A percentile compares a stretch with the other conserved stretches of the same genome.
Evolutionary conservation across 2,113 vertebrate genomes (phyloP).

Genomic region (Actenoides lindsayi): DNA sequence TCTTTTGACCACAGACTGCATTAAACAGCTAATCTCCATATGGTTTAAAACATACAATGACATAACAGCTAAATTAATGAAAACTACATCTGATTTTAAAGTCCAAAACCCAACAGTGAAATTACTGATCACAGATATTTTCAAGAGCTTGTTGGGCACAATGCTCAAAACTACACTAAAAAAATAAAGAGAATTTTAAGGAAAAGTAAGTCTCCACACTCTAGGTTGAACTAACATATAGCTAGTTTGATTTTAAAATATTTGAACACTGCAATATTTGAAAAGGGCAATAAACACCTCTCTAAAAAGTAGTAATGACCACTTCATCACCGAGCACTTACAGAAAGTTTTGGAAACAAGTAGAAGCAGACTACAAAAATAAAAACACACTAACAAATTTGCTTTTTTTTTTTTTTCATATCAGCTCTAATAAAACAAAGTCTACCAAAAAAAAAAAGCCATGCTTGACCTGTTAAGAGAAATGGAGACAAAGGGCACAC

Average conservation of each 20-base stretch:
- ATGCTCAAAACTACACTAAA: neutral
- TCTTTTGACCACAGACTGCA: neutral
- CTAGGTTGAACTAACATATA: neutral
- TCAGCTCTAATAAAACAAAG: neutral
- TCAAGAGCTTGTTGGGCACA: neutral
- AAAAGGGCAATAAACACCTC: neutral
- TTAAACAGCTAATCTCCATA: neutral
- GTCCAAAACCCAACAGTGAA: neutral
- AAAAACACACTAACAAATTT: neutral
- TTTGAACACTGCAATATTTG: neutral
- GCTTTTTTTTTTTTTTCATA: neutral
- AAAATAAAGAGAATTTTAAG: neutral
- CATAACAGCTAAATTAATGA: neutral
- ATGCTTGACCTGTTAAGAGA: neutral
- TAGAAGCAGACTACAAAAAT: neutral
- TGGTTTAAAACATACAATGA: neutral
- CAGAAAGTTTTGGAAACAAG: neutral
- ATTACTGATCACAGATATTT: neutral
- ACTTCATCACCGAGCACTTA: neutral
- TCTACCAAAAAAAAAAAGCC: neutral
- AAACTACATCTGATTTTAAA: neutral
- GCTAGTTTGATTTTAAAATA: neutral
- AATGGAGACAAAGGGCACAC: neutral
- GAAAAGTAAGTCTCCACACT: neutral
- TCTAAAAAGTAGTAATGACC: neutral